Evolutionary conservation across 2,888 invertebrate species (phyloP).

Genomic region (Drosophila rubida): DNA sequence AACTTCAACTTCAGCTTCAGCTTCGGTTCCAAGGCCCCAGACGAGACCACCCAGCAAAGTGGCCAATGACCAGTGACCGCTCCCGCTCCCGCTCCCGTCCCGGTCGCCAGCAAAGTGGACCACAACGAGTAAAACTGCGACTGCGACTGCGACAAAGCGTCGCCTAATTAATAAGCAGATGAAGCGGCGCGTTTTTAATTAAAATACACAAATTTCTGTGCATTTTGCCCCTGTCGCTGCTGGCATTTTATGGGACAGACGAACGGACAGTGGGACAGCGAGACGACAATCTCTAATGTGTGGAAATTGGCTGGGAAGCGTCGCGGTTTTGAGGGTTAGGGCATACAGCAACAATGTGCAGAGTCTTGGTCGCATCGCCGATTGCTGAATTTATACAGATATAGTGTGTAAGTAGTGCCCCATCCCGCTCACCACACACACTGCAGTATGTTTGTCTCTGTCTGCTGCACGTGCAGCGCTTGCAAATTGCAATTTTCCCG

Average conservation of each 20-base stretch:
- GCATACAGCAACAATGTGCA: background rate
- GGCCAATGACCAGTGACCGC: conserved; percentile 43
- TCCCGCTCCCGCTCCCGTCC: background rate
- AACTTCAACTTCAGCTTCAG: conserved; percentile 34
- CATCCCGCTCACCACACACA: background rate
- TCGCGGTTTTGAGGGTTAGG: background rate
- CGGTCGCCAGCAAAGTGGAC: conserved; percentile 39
- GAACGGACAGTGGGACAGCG: background rate
- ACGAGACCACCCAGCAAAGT: conserved; percentile 67
- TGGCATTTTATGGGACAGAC: conserved; percentile 55
- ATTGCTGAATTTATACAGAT: conserved; percentile 55
- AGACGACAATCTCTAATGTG: conserved; percentile 37
- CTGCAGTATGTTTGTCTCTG: background rate
- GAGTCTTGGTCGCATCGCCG: conserved; percentile 51
- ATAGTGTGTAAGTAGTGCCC: conserved; percentile 10
- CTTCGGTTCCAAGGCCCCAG: conserved; percentile 11
- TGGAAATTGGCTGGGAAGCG: conserved; percentile 27
- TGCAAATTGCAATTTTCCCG: conserved; percentile 46
- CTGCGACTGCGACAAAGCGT: conserved; percentile 42
- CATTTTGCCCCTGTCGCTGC: conserved; percentile 62
- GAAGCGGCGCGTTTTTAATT: conserved; percentile 79
- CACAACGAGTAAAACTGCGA: conserved; percentile 35
- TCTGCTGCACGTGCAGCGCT: conserved; percentile 36
- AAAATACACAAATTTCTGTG: conserved; percentile 80
- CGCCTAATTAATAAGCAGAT: conserved; percentile 76